Evolutionary conservation across 2,888 invertebrate species (phyloP).

Genomic region (Agrenia bidenticulata): DNA sequence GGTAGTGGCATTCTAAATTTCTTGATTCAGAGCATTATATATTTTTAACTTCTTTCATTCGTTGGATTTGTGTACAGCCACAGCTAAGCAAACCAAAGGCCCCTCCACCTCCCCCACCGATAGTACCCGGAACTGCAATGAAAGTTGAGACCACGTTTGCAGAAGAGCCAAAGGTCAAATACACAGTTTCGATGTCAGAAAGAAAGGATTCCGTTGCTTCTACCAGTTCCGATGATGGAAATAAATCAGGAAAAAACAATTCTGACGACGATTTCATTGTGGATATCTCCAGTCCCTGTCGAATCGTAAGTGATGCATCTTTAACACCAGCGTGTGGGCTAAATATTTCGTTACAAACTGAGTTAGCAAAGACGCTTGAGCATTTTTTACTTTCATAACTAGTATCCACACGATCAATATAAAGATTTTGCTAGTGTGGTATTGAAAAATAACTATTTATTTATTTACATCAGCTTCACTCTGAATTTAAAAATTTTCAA

Average conservation of each 20-base stretch:
- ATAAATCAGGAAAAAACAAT: background rate
- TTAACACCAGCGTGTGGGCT: too few species aligned
- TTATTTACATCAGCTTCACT: too few species aligned
- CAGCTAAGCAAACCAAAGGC: constrained; percentile 50
- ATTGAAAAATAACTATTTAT: too few species aligned
- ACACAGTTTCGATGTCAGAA: too few species aligned
- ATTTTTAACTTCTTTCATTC: background rate
- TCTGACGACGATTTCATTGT: constrained; percentile 47
- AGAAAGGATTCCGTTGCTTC: too few species aligned
- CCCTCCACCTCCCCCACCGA: constrained; percentile 50
- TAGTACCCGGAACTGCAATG: background rate
- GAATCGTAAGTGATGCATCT: constrained; percentile 48
- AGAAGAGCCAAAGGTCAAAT: background rate
- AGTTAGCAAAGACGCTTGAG: too few species aligned
- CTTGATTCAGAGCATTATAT: background rate
- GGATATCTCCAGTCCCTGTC: constrained; percentile 51
- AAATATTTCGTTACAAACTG: too few species aligned
- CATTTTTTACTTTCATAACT: too few species aligned
- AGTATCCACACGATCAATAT: too few species aligned
- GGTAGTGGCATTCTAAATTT: background rate
- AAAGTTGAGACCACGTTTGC: background rate
- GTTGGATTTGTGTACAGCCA: background rate
- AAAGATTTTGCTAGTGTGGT: too few species aligned
- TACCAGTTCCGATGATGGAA: background rate
- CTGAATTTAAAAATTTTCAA: too few species aligned